phyloP scores from a whole-genome alignment of 2,888 invertebrate species.

The Pyrochroa serraticornis region DNA sequence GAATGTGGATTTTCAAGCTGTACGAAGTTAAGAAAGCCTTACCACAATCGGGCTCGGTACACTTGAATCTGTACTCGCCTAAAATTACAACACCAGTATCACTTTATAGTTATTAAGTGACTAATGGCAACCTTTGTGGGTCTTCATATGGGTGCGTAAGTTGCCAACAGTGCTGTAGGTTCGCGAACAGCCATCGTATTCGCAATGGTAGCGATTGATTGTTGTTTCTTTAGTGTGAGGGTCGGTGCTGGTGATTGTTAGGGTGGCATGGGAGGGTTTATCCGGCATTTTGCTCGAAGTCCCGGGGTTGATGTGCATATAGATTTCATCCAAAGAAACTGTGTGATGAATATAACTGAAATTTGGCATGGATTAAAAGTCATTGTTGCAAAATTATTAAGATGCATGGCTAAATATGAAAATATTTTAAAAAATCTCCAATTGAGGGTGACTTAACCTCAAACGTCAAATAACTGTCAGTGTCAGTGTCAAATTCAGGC shows the following conservation, averaged over 20 bases:
- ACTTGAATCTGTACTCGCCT: conserved; percentile 95
- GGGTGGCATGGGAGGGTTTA: conserved; percentile 71
- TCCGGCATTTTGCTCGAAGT: conserved; percentile 67
- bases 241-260: conserved; percentile 70
- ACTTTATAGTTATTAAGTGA: not conserved
- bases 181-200: conserved; percentile 85
- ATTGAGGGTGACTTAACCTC: not conserved
- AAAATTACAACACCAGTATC: conserved; percentile 47
- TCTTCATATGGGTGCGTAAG: conserved; percentile 92
- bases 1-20: conserved; percentile 91
- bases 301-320: conserved; percentile 73
- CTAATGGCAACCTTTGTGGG: conserved; percentile 80
- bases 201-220: conserved; percentile 80
- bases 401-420: too few relatives aligned
- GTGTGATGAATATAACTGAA: conserved; percentile 72
- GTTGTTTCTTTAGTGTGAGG: conserved; percentile 64
- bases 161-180: conserved; percentile 95
- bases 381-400: too few relatives aligned
- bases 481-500: not conserved
- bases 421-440: too few relatives aligned
- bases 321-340: conserved; percentile 72
- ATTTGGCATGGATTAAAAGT: conserved; percentile 21
- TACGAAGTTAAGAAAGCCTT: conserved; percentile 95
- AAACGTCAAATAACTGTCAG: not conserved
- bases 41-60: conserved; percentile 84